phyloP scores from a whole-genome alignment of 1,140 invertebrate genomes.

The Cecropterus lyciades region DNA sequence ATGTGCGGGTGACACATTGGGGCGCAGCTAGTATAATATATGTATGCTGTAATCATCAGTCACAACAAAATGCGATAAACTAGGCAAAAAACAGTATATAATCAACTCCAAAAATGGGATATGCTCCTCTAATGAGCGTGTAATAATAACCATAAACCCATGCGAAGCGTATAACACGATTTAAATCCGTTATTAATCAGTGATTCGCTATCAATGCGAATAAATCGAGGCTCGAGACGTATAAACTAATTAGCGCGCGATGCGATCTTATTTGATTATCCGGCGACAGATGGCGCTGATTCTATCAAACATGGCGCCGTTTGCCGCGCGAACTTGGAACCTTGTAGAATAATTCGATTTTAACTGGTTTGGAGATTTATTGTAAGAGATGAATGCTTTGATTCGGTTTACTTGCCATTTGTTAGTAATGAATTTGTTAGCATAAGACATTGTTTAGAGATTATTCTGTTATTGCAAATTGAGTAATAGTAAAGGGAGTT shows the following conservation, averaged over 20 bases:
- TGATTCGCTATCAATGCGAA: slow-evolving; percentile 52
- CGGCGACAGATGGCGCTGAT: slow-evolving; percentile 72
- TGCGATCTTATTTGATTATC: slow-evolving; percentile 76
- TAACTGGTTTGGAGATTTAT: slow-evolving; percentile 70
- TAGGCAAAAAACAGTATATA: too few relatives aligned
- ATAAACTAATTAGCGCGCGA: slow-evolving; percentile 71
- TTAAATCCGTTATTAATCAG: slow-evolving; percentile 33
- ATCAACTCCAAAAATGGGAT: too few relatives aligned
- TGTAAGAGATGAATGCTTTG: slow-evolving; percentile 50
- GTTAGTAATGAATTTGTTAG: neutral
- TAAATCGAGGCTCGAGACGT: slow-evolving; percentile 55
- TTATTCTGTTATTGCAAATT: too few relatives aligned
- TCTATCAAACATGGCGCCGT: slow-evolving; percentile 66
- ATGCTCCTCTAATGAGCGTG: too few relatives aligned
- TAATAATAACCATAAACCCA: neutral
- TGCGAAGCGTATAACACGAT: slow-evolving; percentile 3
- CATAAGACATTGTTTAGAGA: too few relatives aligned
- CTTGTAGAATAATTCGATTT: slow-evolving; percentile 73
- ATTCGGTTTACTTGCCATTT: slow-evolving; percentile 8
- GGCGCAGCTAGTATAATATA: too few relatives aligned
- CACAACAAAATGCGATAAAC: too few relatives aligned
- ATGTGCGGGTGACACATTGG: too few relatives aligned
- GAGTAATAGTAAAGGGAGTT: too few relatives aligned
- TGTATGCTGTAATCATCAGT: too few relatives aligned
- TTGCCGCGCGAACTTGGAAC: slow-evolving; percentile 55